Conservation (phyloP, 2,888 invertebrate genomes). For the Mythimna vitellina region DNA sequence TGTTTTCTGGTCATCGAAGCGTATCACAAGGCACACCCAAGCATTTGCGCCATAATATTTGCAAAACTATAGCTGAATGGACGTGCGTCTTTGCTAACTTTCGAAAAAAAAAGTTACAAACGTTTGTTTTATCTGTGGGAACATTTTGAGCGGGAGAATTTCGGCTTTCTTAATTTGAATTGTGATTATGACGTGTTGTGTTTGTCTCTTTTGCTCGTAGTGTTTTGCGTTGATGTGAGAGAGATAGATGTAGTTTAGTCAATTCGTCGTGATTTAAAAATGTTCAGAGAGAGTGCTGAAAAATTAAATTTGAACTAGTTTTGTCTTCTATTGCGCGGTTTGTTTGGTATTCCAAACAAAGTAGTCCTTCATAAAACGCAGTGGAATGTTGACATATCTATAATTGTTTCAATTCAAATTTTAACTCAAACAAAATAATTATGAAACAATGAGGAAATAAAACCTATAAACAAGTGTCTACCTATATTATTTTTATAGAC, state of each 20-base stretch:
- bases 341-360: neutral
- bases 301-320: neutral
- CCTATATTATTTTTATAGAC: neutral
- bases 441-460: constrained; percentile 36
- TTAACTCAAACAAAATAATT: neutral
- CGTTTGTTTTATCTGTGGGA: constrained; percentile 56
- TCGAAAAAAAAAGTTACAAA: constrained; percentile 63
- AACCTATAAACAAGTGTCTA: constrained; percentile 38
- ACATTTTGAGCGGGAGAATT: constrained; percentile 58
- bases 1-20: constrained; percentile 78
- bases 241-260: constrained; percentile 49
- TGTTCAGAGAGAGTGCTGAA: constrained; percentile 31
- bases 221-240: constrained; percentile 20
- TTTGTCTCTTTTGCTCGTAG: constrained; percentile 39
- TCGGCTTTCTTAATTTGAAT: constrained; percentile 48
- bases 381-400: constrained; percentile 20
- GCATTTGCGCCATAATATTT: constrained; percentile 84
- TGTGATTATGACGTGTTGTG: constrained; percentile 25
- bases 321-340: constrained; percentile 36
- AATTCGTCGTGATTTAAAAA: constrained; percentile 24
- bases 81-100: constrained; percentile 75
- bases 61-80: constrained; percentile 81
- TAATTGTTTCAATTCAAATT: neutral
- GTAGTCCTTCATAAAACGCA: constrained; percentile 5
- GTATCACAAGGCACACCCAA: constrained; percentile 82